Evolutionary conservation across 1,140 invertebrate species (phyloP).

Genomic region (Drosophila ohnishii): DNA sequence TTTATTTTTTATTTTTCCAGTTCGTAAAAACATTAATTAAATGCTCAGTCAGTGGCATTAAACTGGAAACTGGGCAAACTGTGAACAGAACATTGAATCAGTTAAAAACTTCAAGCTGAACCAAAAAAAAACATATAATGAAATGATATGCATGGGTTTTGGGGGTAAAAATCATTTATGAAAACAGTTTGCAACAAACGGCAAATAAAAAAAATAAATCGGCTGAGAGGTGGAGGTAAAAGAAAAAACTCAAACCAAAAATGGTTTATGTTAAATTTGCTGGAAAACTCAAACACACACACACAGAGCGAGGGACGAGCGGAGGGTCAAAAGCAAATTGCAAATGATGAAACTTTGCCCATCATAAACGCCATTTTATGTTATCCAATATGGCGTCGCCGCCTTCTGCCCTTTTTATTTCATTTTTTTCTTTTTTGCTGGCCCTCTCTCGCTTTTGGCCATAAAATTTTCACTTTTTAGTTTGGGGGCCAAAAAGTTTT

Average conservation of each 20-base stretch:
- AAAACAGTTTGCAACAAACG: constrained; percentile 43
- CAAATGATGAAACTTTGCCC: constrained; percentile 74
- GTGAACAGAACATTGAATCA: constrained; percentile 53
- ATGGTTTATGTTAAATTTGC: constrained; percentile 68
- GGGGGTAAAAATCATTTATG: constrained; percentile 38
- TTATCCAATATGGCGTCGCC: constrained; percentile 69
- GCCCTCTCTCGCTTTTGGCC: constrained; percentile 10
- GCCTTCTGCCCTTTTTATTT: constrained; percentile 30
- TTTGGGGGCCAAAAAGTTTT: constrained; percentile 54
- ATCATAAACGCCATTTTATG: constrained; percentile 75
- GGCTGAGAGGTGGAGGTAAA: not conserved
- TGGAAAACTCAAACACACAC: constrained; percentile 54
- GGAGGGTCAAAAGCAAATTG: constrained; percentile 66
- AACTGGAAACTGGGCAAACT: constrained; percentile 48
- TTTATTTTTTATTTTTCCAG: constrained; percentile 16
- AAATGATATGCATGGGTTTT: constrained; percentile 8
- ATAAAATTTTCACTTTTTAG: constrained; percentile 73
- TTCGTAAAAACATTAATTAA: constrained; percentile 59
- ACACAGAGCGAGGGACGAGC: not conserved
- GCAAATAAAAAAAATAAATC: constrained; percentile 16
- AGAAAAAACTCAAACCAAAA: constrained; percentile 33
- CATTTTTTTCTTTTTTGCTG: not conserved
- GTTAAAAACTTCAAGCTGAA: constrained; percentile 30
- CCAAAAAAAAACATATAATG: constrained; percentile 13
- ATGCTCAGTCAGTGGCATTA: constrained; percentile 56